Conservation (phyloP, 2,797 vertebrate species). For the Todus mexicanus region DNA sequence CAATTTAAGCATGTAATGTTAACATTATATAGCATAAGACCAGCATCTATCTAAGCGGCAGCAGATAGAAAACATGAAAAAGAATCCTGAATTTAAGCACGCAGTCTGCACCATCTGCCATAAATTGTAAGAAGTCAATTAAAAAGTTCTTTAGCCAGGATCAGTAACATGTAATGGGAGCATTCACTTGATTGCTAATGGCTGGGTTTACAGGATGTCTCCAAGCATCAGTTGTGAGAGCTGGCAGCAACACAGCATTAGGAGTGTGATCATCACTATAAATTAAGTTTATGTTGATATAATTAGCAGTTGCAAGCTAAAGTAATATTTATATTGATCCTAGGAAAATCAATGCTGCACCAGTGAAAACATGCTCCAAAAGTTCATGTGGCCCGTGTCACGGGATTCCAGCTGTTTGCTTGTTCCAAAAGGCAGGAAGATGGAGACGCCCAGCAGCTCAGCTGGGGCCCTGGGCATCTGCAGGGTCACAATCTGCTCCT, state of each 20-base stretch:
- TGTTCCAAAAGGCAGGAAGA: background rate
- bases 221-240: conserved; percentile 54
- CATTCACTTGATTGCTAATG: conserved; percentile 71
- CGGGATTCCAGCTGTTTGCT: background rate
- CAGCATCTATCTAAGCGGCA: background rate
- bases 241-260: conserved; percentile 65
- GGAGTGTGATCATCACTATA: conserved; percentile 72
- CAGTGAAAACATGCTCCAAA: conserved; percentile 53
- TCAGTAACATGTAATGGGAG: conserved; percentile 61
- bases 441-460: background rate
- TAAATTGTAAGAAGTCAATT: conserved; percentile 70
- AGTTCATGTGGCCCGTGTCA: conserved; percentile 1
- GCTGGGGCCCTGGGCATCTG: background rate
- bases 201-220: conserved; percentile 68
- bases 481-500: background rate
- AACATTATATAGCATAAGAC: background rate
- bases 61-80: background rate
- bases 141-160: conserved; percentile 72
- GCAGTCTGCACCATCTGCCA: conserved; percentile 24
- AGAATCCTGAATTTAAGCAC: background rate
- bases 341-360: conserved; percentile 57
- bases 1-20: background rate
- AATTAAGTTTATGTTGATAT: conserved; percentile 79
- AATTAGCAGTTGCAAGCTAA: conserved; percentile 75
- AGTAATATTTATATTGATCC: conserved; percentile 74